Base-by-base conservation (phyloP, 2,888 invertebrate genomes). In the Drosophila antonietae region DNA sequence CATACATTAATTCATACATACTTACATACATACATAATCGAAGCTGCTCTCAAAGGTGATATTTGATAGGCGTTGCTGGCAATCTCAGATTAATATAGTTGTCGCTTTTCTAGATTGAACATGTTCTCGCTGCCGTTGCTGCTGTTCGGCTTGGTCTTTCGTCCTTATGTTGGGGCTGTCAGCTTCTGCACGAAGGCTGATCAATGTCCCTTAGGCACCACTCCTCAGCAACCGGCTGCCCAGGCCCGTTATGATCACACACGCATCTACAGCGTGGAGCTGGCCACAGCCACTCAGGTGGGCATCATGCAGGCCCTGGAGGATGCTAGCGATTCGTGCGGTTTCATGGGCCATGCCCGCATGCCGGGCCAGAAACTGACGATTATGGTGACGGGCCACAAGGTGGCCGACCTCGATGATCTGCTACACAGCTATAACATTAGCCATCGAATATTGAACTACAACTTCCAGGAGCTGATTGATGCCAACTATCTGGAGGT, bases 351-450 rank as follows among this genome's bases (percentile, higher is more conserved):
- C 3, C 91, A 92, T 73, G 91, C 92, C 9, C 80, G 90, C 2
- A 64, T 76, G 23, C 67, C 84, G 0, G 88, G 86, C 0, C 92
- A 93, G 57, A 89, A 91, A 18, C 63, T 93, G 3, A 90, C 90
- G 0, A 84, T 93, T 14, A 85, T 92, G 88, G 92, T 92, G 18
- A 88, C 92, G 10, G 91, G 90, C 1, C 90, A 90, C 49, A 92
- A 91, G 69, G 88, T 92, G 28, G 91, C 91, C 0, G 91, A 92
- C 33, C 83, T 92, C 49, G 83, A 83, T 59, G 88, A 89, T 62
- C 62, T 85, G 31, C 41, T 85, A 58, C 80, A 81, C 23, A 88
- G 87, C 12, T 91, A 89, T 66, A 80, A 90, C 33, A 87, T 92
- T 4, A 81, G 74, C 15, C 83, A 90, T 59, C 79, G 84, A 39